Percentiles rank a stretch among this genome's conserved stretches.
These are phyloP conservation scores for Diplodus sargus DNA, from an alignment of 2,797 vertebrate species.

Conservation along the genomic window DNA sequence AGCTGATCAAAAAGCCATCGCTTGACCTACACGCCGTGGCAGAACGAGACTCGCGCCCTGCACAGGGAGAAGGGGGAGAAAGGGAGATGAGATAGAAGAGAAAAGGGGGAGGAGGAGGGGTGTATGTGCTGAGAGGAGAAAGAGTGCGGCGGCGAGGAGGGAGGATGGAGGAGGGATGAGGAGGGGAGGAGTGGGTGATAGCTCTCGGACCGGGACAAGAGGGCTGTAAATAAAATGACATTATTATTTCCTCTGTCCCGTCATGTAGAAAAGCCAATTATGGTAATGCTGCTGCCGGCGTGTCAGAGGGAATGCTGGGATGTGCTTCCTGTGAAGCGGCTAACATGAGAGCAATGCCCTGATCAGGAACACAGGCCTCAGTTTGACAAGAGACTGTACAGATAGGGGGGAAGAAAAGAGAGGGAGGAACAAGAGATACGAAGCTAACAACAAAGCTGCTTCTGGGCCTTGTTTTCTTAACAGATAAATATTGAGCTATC, in stretches of 20 bases:
- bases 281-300: slow-evolving; percentile 99
- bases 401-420: slow-evolving; percentile 54
- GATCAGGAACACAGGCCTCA: slow-evolving; percentile 80
- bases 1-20: slow-evolving; percentile 99
- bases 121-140: slow-evolving; percentile 64
- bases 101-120: slow-evolving; percentile 45
- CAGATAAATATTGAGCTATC: slow-evolving; percentile 62
- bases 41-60: slow-evolving; percentile 79
- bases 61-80: slow-evolving; percentile 49
- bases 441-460: slow-evolving; percentile 59
- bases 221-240: slow-evolving; percentile 99
- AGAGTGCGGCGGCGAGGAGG: slow-evolving; percentile 45
- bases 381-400: slow-evolving; percentile 76
- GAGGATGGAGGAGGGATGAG: slow-evolving; percentile 56
- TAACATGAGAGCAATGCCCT: slow-evolving; percentile 91
- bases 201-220: slow-evolving; percentile 88
- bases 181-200: slow-evolving; percentile 81
- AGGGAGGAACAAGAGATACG: slow-evolving; percentile 32
- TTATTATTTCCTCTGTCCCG: slow-evolving; percentile 99
- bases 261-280: slow-evolving; percentile 99
- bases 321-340: slow-evolving; percentile 93
- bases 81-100: slow-evolving; percentile 67
- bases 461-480: slow-evolving; percentile 64
- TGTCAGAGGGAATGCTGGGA: slow-evolving; percentile 98
- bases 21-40: slow-evolving; percentile 99